Percentiles rank a stretch among this genome's conserved stretches.
Evolutionary conservation across 2,113 vertebrate genomes (phyloP).

Genomic region (Atherinomorus stipes): DNA sequence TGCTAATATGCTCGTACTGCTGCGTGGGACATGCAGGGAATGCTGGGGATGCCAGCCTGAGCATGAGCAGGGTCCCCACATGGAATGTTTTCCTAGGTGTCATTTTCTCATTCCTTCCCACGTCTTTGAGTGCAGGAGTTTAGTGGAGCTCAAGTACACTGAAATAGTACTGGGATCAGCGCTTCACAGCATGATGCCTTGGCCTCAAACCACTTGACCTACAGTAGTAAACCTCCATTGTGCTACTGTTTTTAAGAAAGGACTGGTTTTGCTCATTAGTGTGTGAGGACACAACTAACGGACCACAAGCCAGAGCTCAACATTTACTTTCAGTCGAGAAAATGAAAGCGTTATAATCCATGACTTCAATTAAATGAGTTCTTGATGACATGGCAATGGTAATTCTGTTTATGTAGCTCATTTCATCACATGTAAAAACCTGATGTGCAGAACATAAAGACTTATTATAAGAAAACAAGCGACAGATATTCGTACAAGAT

Average conservation of each 20-base stretch:
- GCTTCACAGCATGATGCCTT: slow-evolving; percentile 3
- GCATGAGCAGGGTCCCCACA: slow-evolving; percentile 68
- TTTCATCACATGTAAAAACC: too few species aligned
- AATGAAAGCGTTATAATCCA: too few species aligned
- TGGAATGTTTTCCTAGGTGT: slow-evolving; percentile 81
- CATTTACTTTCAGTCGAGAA: too few species aligned
- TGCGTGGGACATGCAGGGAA: slow-evolving; percentile 67
- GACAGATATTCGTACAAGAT: too few species aligned
- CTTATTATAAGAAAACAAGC: too few species aligned
- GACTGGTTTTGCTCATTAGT: too few species aligned
- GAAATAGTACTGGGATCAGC: slow-evolving; percentile 47
- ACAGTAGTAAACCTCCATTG: slow-evolving; percentile 9
- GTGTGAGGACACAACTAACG: too few species aligned
- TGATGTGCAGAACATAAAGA: too few species aligned
- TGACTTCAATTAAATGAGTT: too few species aligned
- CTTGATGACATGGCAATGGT: too few species aligned
- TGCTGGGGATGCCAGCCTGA: slow-evolving; percentile 63
- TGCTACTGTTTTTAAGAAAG: background rate
- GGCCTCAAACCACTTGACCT: slow-evolving; percentile 29
- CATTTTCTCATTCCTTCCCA: slow-evolving; percentile 77
- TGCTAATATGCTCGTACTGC: slow-evolving; percentile 77
- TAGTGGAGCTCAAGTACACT: slow-evolving; percentile 48
- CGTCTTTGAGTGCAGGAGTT: slow-evolving; percentile 57
- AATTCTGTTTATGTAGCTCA: too few species aligned
- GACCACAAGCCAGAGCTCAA: too few species aligned